phyloP scores from a whole-genome alignment of 2,888 invertebrate species.

The Drosophila multiciliata region DNA sequence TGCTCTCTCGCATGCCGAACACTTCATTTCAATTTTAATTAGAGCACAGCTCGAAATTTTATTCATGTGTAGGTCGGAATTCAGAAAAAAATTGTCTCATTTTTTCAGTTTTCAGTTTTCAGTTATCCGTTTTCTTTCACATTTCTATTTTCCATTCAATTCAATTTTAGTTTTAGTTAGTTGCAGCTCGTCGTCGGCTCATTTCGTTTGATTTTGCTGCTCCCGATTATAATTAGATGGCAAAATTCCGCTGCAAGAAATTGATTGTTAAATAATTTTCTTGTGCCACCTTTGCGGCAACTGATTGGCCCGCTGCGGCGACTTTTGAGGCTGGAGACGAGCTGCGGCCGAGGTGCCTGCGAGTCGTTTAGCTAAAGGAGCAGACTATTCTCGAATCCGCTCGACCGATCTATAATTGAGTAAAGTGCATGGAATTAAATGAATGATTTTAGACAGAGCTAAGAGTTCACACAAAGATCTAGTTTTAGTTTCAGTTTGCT shows the following conservation, averaged over 20 bases:
- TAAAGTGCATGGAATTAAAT: conserved; percentile 1
- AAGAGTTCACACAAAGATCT: background rate
- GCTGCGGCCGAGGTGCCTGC: conserved; percentile 40
- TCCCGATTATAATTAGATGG: conserved; percentile 78
- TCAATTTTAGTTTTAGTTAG: conserved; percentile 38
- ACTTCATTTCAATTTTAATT: conserved; percentile 78
- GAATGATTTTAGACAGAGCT: background rate
- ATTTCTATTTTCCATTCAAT: conserved; percentile 33
- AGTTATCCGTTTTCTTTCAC: conserved; percentile 41
- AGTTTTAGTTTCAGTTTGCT: background rate
- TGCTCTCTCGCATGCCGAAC: conserved; percentile 56
- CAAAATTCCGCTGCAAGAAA: conserved; percentile 76
- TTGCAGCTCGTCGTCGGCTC: conserved; percentile 44
- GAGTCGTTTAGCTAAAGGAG: conserved; percentile 14
- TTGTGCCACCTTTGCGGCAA: conserved; percentile 72
- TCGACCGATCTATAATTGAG: conserved; percentile 3
- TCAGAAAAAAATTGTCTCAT: conserved; percentile 21
- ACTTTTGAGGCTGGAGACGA: conserved; percentile 7
- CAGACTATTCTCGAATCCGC: background rate
- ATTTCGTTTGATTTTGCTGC: conserved; percentile 59
- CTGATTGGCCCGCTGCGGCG: conserved; percentile 58
- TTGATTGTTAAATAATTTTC: conserved; percentile 77
- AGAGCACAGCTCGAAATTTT: conserved; percentile 61
- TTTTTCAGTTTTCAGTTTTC: conserved; percentile 6
- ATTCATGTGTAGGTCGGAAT: conserved; percentile 3